Base-by-base conservation (phyloP, 2,888 invertebrate species). In the Hipparchia sbordonii region DNA sequence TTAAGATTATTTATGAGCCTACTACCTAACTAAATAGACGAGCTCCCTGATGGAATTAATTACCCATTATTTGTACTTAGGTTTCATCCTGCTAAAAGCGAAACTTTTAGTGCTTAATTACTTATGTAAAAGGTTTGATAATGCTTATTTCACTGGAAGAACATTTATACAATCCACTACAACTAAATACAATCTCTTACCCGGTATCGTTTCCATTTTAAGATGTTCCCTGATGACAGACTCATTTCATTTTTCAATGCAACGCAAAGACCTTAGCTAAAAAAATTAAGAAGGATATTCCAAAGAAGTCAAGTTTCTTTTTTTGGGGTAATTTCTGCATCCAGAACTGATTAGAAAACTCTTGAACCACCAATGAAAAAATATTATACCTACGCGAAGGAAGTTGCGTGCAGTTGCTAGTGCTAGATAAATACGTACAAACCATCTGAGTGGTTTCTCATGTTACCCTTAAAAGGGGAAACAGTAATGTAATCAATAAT, bases 371-470 rank as follows among this genome's bases (percentile, higher is more conserved):
- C 39, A 39, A 39, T 39, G 2, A 4, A 39, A 39, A 39, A 39
- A 2, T 39, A 39, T 39, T 4, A 39, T 39, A 39, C 39, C 39
- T 39, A 4, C 39, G 39, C 39, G 39, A 39, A 39, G 5, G 39
- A 39, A 39, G 39, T 39, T 2, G 39, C 39, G 39, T 39, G 39
- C 39, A 39, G 39, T 39, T 39, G 39, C 39, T 39, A 39, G 39
- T 39, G 13, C 59, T 39, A 76, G 69, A 76, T 77, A 67, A 77
- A 73, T 75, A 72, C 62, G 74, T 70, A 75, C 77, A 77, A 80
- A 79, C 78, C 77, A 77, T 77, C 78, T 79, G 82, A 87, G 87
- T 86, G 86, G 82, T 82, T 86, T 86, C 81, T 80, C 84, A 75
- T 85, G 87, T 86, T 79, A 72, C 79, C 74, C 75, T 77, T 76